Evolutionary conservation across 1,140 invertebrate genomes (phyloP).

Genomic region (Aphelenchoides avenae): DNA sequence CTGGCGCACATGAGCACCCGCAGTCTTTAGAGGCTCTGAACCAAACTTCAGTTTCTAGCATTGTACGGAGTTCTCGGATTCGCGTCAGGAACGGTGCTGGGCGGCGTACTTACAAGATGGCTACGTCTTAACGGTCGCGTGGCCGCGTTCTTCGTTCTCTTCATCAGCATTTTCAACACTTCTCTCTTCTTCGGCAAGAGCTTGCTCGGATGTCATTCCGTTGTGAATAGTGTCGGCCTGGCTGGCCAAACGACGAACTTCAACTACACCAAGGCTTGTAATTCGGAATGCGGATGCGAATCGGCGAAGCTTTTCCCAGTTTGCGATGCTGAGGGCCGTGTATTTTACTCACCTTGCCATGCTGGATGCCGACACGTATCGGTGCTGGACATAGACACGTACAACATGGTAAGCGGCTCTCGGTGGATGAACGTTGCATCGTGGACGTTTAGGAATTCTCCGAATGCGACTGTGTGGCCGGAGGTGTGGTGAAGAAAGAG

Average conservation of each 20-base stretch:
- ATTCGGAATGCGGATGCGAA: slow-evolving; percentile 53
- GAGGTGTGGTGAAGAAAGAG: slow-evolving; percentile 50
- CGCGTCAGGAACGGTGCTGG: slow-evolving; percentile 40
- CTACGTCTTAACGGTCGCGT: slow-evolving; percentile 51
- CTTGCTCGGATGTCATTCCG: slow-evolving; percentile 55
- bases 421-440: no score
- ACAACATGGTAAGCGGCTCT: no score
- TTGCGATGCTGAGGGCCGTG: slow-evolving; percentile 43
- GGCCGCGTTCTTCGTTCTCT: slow-evolving; percentile 51
- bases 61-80: slow-evolving; percentile 57
- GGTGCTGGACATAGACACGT: no score
- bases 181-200: slow-evolving; percentile 44
- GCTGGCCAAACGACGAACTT: slow-evolving; percentile 41
- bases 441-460: slow-evolving; percentile 50
- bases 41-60: slow-evolving; percentile 37
- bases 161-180: slow-evolving; percentile 50
- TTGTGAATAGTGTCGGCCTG: slow-evolving; percentile 33
- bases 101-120: slow-evolving; percentile 40
- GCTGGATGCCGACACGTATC: no score
- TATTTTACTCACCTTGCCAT: slow-evolving; percentile 57
- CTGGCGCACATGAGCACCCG: background rate
- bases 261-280: slow-evolving; percentile 53
- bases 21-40: background rate
- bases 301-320: slow-evolving; percentile 54
- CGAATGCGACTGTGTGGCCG: slow-evolving; percentile 50